Percentiles rank a stretch among this genome's conserved stretches.
These are phyloP conservation scores for Drosophila austrosaltans DNA, from an alignment of 2,888 invertebrate genomes.

Conservation along the genomic window DNA sequence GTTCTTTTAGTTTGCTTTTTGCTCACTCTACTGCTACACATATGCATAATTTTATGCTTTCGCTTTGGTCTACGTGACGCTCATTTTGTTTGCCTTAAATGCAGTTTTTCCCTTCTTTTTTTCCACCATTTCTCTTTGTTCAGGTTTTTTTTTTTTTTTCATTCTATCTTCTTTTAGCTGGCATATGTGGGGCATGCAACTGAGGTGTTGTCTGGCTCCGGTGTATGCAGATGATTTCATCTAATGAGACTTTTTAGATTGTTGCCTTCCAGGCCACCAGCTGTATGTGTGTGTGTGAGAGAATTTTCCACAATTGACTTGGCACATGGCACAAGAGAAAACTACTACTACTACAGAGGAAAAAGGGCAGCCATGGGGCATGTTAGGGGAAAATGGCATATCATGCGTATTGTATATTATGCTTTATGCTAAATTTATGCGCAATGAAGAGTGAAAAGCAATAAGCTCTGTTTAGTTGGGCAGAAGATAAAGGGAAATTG, in stretches of 20 bases:
- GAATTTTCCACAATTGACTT: conserved; percentile 13
- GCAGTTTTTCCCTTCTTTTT: conserved; percentile 42
- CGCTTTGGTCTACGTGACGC: conserved; percentile 57
- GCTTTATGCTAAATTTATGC: conserved; percentile 69
- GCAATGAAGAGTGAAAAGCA: conserved; percentile 77
- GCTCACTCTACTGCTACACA: conserved; percentile 42
- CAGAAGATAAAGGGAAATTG: conserved; percentile 71
- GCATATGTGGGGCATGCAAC: not conserved
- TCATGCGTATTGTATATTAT: conserved; percentile 54
- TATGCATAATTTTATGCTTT: conserved; percentile 72
- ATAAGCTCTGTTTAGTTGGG: conserved; percentile 77
- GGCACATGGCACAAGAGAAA: conserved; percentile 10
- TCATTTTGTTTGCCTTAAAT: conserved; percentile 73
- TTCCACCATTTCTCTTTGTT: conserved; percentile 21
- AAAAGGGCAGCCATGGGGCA: conserved; percentile 23
- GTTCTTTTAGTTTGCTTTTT: conserved; percentile 33
- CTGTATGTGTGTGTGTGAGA: not conserved
- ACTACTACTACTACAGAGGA: conserved; percentile 8
- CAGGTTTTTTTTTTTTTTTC: not conserved
- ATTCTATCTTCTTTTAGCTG: conserved; percentile 46
- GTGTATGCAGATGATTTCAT: conserved; percentile 12
- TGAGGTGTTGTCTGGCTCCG: conserved; percentile 7
- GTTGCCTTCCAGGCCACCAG: conserved; percentile 6
- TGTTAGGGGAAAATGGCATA: conserved; percentile 37
- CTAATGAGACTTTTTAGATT: conserved; percentile 12